A percentile compares a stretch with the other conserved stretches of the same genome.
Evolutionary conservation across 2,113 vertebrate genomes (phyloP).

Genomic region (Hemiprocne comata): DNA sequence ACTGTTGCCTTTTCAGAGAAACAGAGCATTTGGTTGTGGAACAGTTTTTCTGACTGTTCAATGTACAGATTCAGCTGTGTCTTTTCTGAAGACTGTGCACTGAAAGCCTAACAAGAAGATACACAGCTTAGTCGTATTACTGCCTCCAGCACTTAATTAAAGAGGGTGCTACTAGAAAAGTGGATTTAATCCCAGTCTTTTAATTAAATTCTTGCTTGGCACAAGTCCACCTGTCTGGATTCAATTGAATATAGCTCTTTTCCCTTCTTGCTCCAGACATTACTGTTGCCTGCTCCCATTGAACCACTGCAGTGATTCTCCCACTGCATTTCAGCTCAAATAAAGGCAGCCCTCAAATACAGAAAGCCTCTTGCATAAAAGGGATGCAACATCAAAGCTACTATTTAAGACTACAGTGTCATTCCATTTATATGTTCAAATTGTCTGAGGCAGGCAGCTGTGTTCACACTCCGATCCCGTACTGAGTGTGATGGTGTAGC

Average conservation of each 20-base stretch:
- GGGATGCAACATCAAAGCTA: not conserved
- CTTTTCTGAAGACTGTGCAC: not conserved
- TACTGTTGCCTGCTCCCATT: not conserved
- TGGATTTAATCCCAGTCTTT: conserved; percentile 50
- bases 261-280: not conserved
- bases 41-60: not conserved
- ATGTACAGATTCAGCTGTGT: not conserved
- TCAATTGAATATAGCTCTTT: not conserved
- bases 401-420: not conserved
- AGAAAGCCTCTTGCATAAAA: not conserved
- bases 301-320: not conserved
- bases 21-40: not conserved
- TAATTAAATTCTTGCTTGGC: conserved; percentile 60
- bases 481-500: not conserved
- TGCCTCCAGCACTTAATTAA: conserved; percentile 61
- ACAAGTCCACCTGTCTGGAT: conserved; percentile 35
- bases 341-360: not conserved
- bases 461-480: not conserved
- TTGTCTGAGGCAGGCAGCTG: not conserved
- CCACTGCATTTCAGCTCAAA: not conserved
- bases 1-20: not conserved
- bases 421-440: not conserved
- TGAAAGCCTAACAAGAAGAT: conserved; percentile 7
- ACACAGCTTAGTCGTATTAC: conserved; percentile 33
- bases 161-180: conserved; percentile 48